phyloP scores from a whole-genome alignment of 2,113 vertebrate species.

The Carollia perspicillata region DNA sequence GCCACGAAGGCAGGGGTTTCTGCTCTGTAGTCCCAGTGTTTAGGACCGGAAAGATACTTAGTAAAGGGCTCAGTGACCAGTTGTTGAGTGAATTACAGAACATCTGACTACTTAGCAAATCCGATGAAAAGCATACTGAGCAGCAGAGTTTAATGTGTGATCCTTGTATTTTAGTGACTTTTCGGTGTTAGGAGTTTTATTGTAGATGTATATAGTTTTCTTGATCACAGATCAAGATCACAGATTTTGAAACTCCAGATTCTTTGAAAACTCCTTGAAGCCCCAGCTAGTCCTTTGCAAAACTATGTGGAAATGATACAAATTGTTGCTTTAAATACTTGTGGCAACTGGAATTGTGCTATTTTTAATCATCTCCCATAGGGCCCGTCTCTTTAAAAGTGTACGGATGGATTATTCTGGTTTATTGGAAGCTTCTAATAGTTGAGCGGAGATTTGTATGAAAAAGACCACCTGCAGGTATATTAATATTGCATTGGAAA shows the following conservation, averaged over 20 bases:
- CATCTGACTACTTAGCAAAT: neutral
- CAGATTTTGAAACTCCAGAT: neutral
- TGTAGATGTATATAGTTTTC: neutral
- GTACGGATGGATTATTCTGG: neutral
- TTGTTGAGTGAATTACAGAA: neutral
- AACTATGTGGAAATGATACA: slow-evolving; percentile 19
- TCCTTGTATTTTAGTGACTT: neutral
- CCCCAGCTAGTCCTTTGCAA: neutral
- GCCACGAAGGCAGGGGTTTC: neutral
- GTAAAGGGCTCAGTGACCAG: neutral
- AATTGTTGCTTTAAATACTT: slow-evolving; percentile 41
- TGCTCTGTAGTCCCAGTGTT: neutral
- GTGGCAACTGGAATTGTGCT: slow-evolving; percentile 20
- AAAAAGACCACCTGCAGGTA: slow-evolving; percentile 36
- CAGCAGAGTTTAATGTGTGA: neutral
- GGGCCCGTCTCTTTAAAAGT: slow-evolving; percentile 29
- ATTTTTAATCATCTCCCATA: slow-evolving; percentile 33
- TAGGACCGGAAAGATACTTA: neutral
- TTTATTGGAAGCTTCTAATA: slow-evolving; percentile 40
- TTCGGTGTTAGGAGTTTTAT: neutral
- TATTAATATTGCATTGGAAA: slow-evolving; percentile 60
- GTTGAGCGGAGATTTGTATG: slow-evolving; percentile 36
- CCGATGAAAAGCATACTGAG: neutral
- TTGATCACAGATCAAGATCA: neutral
- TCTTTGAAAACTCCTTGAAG: slow-evolving; percentile 5